Base-by-base conservation (phyloP, 2,888 invertebrate genomes). In the Dorcus parallelipipedus region DNA sequence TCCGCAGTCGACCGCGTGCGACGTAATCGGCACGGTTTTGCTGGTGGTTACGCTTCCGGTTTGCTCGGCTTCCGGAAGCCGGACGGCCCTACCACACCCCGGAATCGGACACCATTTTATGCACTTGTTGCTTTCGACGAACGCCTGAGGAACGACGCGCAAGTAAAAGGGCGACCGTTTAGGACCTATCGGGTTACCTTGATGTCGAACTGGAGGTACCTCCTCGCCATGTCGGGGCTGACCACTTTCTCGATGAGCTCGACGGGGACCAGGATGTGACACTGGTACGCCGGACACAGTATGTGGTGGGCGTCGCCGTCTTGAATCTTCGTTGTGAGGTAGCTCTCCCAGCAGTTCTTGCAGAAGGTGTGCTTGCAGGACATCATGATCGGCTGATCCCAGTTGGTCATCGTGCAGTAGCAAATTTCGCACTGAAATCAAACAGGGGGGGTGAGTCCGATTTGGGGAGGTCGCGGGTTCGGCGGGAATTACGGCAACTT, bases 51-150 rank as follows among this genome's bases (percentile, higher is more conserved):
- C 63, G 56, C 68, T 61, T 61, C 70, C 67, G 9, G 69, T 67
- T 65, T 81, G 78, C 67, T 82, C 83, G 8, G 79, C 78, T 71
- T 85, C 86, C 5, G 86, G 86, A 45, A 86, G 75, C 57, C 83
- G 78, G 1, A 88, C 87, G 7, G 87, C 87, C 63, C 85, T 76
- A 3, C 85, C 85, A 74, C 88, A 88, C 9, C 84, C 86, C 33
- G 87, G 84, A 67, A 81, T 82, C 3, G 87, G 87, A 70, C 87
- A 88, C 87, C 87, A 88, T 74, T 88, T 87, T 64, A 88, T 87
- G 64, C 81, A 81, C 60, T 86, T 85, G 73, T 87, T 88, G 62
- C 85, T 85, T 68, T 87, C 87, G 45, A 88, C 87, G 76, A 87
- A 87, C 3, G 86, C 87, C 86, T 86, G 67, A 5, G 26, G 26